Conservation (phyloP, 2,797 vertebrate genomes). For the Phrynocephalus guinanensis region DNA sequence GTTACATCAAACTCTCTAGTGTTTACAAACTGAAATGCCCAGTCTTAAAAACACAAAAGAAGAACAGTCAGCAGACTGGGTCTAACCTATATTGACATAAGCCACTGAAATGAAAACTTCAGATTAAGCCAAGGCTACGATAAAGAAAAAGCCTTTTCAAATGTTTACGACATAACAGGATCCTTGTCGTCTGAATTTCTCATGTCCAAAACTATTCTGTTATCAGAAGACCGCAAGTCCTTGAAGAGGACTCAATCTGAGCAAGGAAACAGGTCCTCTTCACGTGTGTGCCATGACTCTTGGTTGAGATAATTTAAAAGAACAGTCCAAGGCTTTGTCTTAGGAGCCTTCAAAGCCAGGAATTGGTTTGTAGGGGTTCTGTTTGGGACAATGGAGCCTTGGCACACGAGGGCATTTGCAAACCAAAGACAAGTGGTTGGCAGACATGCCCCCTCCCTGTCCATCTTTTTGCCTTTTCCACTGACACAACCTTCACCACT, state of each 20-base stretch:
- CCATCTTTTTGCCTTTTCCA: too few species aligned
- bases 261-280: too few species aligned
- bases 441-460: too few species aligned
- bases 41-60: neutral
- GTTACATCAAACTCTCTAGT: neutral
- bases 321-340: neutral
- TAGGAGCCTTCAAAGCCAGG: neutral
- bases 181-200: too few species aligned
- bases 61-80: neutral
- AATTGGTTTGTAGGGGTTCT: neutral
- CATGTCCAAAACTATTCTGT: neutral
- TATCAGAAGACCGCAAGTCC: neutral
- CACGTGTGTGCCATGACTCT: too few species aligned
- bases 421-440: neutral
- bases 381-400: neutral
- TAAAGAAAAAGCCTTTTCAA: constrained; percentile 5
- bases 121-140: neutral
- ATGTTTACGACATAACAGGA: neutral
- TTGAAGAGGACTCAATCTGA: too few species aligned
- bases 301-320: too few species aligned
- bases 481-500: too few species aligned
- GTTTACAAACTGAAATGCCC: neutral
- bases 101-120: constrained; percentile 5
- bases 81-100: neutral
- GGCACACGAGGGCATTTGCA: neutral